A percentile compares a stretch with the other conserved stretches of the same genome.
These are phyloP conservation scores for Denticeps clupeoides DNA, from an alignment of 2,797 vertebrate genomes.

Conservation along the genomic window DNA sequence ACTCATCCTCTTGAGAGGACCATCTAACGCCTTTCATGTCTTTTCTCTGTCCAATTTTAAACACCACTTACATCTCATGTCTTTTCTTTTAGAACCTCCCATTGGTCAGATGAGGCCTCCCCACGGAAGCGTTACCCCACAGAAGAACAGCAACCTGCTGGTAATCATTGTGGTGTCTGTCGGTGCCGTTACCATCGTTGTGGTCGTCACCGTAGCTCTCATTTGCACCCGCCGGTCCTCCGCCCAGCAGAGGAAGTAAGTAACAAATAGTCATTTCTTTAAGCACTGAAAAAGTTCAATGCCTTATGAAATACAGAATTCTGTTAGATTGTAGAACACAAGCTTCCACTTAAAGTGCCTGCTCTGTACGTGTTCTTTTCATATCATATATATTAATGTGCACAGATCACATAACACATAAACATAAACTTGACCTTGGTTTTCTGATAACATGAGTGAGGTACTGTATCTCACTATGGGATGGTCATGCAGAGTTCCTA, in stretches of 20 bases:
- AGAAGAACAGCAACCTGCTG: slow-evolving; percentile 82
- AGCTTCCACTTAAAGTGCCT: too few species aligned
- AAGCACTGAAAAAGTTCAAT: too few species aligned
- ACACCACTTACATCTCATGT: not conserved
- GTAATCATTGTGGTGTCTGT: slow-evolving; percentile 79
- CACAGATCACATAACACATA: too few species aligned
- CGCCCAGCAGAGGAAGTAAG: slow-evolving; percentile 86
- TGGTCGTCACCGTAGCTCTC: slow-evolving; percentile 69
- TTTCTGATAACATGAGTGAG: too few species aligned
- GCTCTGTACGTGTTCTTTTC: too few species aligned
- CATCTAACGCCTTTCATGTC: not conserved
- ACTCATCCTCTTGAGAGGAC: not conserved
- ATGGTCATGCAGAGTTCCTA: too few species aligned
- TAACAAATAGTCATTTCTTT: slow-evolving; percentile 11
- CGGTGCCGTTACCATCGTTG: slow-evolving; percentile 70
- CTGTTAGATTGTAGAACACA: too few species aligned
- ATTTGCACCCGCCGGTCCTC: slow-evolving; percentile 83
- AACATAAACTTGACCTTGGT: too few species aligned
- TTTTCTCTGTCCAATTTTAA: not conserved
- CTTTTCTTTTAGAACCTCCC: slow-evolving; percentile 66
- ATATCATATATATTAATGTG: too few species aligned
- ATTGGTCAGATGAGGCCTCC: slow-evolving; percentile 89
- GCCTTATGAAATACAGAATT: too few species aligned
- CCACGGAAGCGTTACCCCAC: slow-evolving; percentile 78
- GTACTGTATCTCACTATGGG: too few species aligned